These are phyloP conservation scores for Melanerpes aurifrons DNA, from an alignment of 2,113 vertebrate species.

Conservation along the genomic window DNA sequence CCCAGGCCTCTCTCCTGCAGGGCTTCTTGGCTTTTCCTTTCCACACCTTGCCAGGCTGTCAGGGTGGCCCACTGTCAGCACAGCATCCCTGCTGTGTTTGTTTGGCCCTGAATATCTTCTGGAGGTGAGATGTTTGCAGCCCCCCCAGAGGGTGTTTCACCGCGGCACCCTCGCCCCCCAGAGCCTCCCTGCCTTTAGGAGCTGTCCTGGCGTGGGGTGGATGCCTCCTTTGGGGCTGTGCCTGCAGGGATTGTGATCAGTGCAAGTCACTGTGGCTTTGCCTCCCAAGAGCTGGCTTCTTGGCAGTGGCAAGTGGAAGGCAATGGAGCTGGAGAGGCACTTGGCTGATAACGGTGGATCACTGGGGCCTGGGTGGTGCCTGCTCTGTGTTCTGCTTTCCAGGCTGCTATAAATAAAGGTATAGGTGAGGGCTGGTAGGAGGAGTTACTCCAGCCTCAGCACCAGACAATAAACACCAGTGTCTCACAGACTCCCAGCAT, in stretches of 20 bases:
- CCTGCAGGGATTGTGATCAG: constrained; percentile 32
- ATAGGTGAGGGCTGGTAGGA: neutral
- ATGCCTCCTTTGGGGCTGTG: neutral
- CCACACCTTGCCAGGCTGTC: neutral
- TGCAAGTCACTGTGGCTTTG: neutral
- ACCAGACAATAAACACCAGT: neutral
- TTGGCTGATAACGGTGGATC: neutral
- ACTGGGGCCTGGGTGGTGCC: fast-evolving
- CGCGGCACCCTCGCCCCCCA: fast-evolving
- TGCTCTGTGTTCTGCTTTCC: neutral
- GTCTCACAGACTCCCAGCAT: neutral
- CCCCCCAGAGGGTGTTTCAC: no score
- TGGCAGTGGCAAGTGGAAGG: neutral
- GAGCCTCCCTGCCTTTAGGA: fast-evolving
- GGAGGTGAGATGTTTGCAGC: neutral
- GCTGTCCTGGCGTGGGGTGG: fast-evolving
- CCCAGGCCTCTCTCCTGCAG: neutral
- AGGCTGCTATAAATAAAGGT: neutral
- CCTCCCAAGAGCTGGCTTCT: neutral
- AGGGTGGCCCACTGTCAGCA: neutral
- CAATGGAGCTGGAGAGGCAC: neutral
- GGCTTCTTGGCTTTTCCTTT: neutral
- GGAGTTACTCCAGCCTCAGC: neutral
- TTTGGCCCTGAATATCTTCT: neutral
- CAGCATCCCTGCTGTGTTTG: neutral